Percentiles rank a stretch among this genome's conserved stretches.
These are phyloP conservation scores for Epinotia bilunana DNA, from an alignment of 2,888 invertebrate species.

Conservation along the genomic window DNA sequence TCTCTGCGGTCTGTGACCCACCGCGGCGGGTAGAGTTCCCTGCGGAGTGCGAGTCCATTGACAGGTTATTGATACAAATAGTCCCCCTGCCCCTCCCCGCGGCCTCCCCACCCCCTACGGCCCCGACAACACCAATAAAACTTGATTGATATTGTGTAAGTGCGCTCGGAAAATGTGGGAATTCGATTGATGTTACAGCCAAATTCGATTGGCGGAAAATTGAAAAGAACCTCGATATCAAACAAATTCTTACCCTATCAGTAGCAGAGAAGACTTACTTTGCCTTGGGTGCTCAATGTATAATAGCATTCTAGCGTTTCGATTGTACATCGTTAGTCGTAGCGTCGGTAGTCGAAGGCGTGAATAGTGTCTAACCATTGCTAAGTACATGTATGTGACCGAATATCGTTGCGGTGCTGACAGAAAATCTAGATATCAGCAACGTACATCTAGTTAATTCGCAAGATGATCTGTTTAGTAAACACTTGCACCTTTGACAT, in stretches of 20 bases:
- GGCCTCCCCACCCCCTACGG: conserved; percentile 57
- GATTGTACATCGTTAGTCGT: conserved; percentile 68
- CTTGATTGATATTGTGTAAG: conserved; percentile 85
- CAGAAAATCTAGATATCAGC: background rate
- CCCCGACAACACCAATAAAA: conserved; percentile 84
- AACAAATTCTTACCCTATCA: conserved; percentile 59
- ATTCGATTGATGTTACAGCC: conserved; percentile 84
- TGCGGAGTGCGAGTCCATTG: conserved; percentile 79
- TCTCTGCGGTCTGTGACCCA: conserved; percentile 73
- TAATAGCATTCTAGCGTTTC: conserved; percentile 60
- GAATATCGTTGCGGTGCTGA: background rate
- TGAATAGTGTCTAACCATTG: conserved; percentile 77
- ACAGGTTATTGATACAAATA: conserved; percentile 86
- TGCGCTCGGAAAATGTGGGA: conserved; percentile 84
- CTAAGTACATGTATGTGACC: conserved; percentile 49
- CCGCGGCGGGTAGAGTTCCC: conserved; percentile 75
- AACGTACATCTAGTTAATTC: background rate
- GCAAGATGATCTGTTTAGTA: background rate
- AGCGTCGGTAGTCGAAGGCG: conserved; percentile 77
- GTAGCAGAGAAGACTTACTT: conserved; percentile 54
- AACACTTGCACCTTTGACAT: background rate
- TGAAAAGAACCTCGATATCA: conserved; percentile 72
- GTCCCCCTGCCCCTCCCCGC: conserved; percentile 66
- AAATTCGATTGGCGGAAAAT: conserved; percentile 84
- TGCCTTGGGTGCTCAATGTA: conserved; percentile 41